Conservation (phyloP, 2,113 vertebrate species). For the Toxotes jaculatrix region DNA sequence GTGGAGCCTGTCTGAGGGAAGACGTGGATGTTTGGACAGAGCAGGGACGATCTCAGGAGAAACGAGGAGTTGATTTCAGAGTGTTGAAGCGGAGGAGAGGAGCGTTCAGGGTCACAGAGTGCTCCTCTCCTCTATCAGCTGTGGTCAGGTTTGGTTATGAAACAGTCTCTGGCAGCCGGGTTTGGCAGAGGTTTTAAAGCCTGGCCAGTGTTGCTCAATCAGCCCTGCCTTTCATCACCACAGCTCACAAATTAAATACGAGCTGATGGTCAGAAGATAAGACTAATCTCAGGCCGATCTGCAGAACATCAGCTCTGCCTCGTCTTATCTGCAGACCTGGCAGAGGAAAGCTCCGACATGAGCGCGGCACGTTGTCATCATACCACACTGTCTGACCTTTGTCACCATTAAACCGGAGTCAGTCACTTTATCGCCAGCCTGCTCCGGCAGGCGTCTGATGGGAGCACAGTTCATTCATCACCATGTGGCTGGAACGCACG, state of each 20-base stretch:
- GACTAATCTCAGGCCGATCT: conserved; percentile 30
- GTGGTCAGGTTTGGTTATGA: conserved; percentile 33
- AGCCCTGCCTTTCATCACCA: conserved; percentile 37
- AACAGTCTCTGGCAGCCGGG: conserved; percentile 27
- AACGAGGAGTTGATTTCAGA: neutral
- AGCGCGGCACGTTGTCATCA: neutral
- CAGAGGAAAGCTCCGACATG: neutral
- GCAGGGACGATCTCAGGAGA: neutral
- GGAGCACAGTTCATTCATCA: no score
- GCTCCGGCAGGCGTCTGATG: neutral
- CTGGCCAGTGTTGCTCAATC: conserved; percentile 43
- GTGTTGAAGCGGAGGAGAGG: neutral
- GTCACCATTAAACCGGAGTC: conserved; percentile 25
- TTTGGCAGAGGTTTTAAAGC: conserved; percentile 9
- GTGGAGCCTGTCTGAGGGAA: neutral
- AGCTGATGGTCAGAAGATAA: conserved; percentile 37
- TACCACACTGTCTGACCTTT: conserved; percentile 27
- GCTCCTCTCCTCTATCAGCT: neutral
- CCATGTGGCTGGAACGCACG: no score
- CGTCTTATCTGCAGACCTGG: conserved; percentile 28
- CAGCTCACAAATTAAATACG: conserved; percentile 49
- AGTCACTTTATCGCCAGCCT: neutral
- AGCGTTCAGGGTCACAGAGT: neutral
- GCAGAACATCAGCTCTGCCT: conserved; percentile 4
- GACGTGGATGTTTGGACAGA: neutral